phyloP scores from a whole-genome alignment of 1,140 invertebrate genomes.

The Stratiolaelaps scimitus region DNA sequence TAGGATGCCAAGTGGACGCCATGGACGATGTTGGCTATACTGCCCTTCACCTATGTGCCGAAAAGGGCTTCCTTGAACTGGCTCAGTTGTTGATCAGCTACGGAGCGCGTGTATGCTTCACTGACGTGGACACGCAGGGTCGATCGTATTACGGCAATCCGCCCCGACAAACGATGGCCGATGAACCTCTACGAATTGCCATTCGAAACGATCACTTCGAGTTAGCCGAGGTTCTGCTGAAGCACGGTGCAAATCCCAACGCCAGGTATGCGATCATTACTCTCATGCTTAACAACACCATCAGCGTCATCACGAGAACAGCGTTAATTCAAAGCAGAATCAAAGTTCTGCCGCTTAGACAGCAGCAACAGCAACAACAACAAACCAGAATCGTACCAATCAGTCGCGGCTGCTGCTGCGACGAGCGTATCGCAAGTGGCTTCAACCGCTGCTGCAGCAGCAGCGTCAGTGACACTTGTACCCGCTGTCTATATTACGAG shows the following conservation, averaged over 20 bases:
- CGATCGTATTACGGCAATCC: conserved; percentile 35
- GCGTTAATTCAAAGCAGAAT: no score
- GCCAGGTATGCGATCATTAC: conserved; percentile 40
- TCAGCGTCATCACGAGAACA: no score
- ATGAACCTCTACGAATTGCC: conserved; percentile 65
- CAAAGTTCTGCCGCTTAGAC: no score
- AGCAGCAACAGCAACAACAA: no score
- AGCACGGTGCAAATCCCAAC: conserved; percentile 55
- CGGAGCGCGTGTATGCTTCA: conserved; percentile 64
- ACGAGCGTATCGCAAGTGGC: no score
- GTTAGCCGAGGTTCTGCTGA: conserved; percentile 50
- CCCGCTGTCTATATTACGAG: no score
- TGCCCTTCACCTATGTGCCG: conserved; percentile 68
- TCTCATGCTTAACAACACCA: no score
- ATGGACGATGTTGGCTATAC: conserved; percentile 79
- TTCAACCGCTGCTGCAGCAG: no score
- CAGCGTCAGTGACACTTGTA: no score
- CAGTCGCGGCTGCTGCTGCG: no score
- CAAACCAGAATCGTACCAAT: no score
- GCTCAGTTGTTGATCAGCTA: conserved; percentile 57
- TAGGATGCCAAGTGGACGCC: conserved; percentile 58
- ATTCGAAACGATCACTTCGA: conserved; percentile 71
- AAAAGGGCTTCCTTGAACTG: conserved; percentile 55
- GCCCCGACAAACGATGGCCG: conserved; percentile 41
- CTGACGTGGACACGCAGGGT: conserved; percentile 34